Base-by-base conservation (phyloP, 1,140 invertebrate species). In the Drosophila tsacasi region DNA sequence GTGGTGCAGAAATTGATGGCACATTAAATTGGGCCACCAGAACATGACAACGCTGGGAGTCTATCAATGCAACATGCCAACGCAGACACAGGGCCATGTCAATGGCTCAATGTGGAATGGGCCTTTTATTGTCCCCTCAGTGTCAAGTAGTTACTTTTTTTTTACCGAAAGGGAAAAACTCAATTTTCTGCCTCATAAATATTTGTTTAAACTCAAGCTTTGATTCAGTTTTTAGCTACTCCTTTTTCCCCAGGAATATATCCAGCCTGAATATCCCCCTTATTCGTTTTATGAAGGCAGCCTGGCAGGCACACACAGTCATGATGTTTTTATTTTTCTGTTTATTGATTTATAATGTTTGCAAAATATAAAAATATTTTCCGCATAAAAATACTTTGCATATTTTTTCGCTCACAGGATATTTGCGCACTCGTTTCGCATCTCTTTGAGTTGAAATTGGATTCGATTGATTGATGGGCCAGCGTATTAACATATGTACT, bases 151-250 rank as follows among this genome's bases (percentile, higher is more conserved):
- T 84, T 71, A 67, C 39, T 67, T 47, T 63, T 47, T 63, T 54
- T 44, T 37, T 19, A 27, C 5, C 49, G 32, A 27, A 27, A 23
- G 77, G 72, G 79, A 58, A 69, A 85, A 87, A 83, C 81, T 71
- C 83, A 87, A 87, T 89, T 89, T 89, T 89, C 84, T 81, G 85
- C 68, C 81, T 84, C 84, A 89, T 89, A 89, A 89, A 89, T 89
- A 89, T 89, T 89, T 84, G 78, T 83, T 80, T 63, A 81, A 89
- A 79, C 76, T 55, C 76, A 73, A 79, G 79, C 81, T 84, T 77
- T 87, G 84, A 87, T 87, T 87, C 83, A 80, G 63, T 83, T 69
- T 65, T 46, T 32, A 39, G 40, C 35, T 59, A 57, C 59, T 52
- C 42, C 52, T 60, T 71, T 76, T 32, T 59, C 30, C n/a, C 17